Evolutionary conservation across 2,797 vertebrate species (phyloP), one percentile per base, ranked within the genome.

Genomic region (Antennarius maculatus): DNA sequence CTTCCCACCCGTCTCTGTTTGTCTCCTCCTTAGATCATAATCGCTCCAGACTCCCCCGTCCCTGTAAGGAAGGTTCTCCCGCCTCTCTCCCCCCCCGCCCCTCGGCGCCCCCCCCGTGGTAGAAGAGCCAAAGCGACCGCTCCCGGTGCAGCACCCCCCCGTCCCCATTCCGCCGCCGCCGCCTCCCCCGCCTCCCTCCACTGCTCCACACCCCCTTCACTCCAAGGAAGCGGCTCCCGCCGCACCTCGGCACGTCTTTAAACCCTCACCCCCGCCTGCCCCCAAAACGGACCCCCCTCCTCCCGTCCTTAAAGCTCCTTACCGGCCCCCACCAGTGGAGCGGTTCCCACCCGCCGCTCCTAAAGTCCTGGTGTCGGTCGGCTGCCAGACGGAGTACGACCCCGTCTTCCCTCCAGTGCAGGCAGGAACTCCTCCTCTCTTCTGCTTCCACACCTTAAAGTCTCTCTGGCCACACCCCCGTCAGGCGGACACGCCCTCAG

Each of bases 301-400:
- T 42, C 84, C 79, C 17, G 69, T 86, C 51, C 77, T 83, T 43
- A 74, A 47, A 79, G 69, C 29, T 67, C 82, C 86, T 65, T 65
- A 54, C 69, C 74, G 52, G 37, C 75, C 84, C 67, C 56, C 82
- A 72, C 71, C 90, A 70, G 42, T 90, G 87, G 91, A 91, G 77
- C 60, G 70, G 39, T 83, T 83, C 54, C 72, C 76, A 82, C 76
- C 66, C 49, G 46, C 76, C 4, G 17, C 77, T 39, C 86, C 91
- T 65, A 95, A 88, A 81, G 69, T 88, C n/a, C 67, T 93, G 83
- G 92, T 95, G 76, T 97, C 96, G 54, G 91, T 97, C 86, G 95
- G 93, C 88, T 97, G 96, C 86, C 96, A 98, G 84, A 98, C 96
- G 0, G 95, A 95, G 50, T 94, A 95, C 61, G 94, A 94, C 53